Evolutionary conservation across 2,888 invertebrate genomes (phyloP).

Genomic region (Brachyptera risi): DNA sequence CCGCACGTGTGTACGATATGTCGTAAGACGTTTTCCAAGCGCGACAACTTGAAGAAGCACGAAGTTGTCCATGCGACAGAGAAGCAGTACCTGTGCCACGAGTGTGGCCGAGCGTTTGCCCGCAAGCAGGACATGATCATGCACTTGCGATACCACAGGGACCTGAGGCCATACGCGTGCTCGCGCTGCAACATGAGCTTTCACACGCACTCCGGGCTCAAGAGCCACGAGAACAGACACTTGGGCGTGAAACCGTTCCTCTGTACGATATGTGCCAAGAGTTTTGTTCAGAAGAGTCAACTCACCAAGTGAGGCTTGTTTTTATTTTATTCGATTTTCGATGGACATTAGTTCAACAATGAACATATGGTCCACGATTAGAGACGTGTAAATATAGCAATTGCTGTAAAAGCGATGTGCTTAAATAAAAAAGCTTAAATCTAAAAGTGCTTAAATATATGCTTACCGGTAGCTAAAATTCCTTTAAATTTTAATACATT

Average conservation of each 20-base stretch:
- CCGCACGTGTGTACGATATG: conserved; percentile 22
- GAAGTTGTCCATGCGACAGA: conserved; percentile 19
- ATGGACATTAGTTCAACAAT: too few species aligned
- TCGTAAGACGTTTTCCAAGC: conserved; percentile 22
- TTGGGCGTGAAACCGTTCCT: conserved; percentile 30
- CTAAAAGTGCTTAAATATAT: too few species aligned
- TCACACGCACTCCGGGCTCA: conserved; percentile 28
- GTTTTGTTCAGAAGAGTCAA: conserved; percentile 35
- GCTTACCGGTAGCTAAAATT: too few species aligned
- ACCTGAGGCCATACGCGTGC: conserved; percentile 35
- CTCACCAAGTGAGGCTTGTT: too few species aligned
- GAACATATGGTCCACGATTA: too few species aligned
- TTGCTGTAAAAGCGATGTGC: too few species aligned
- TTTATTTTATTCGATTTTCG: too few species aligned
- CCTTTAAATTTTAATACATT: too few species aligned
- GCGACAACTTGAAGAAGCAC: conserved; percentile 26
- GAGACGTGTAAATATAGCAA: too few species aligned
- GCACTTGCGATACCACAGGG: conserved; percentile 34
- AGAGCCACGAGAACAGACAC: conserved; percentile 28
- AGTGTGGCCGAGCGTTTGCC: conserved; percentile 50
- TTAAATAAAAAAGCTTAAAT: too few species aligned
- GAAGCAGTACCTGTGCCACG: conserved; percentile 49
- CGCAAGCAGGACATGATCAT: conserved; percentile 35
- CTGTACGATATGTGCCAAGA: conserved; percentile 36
- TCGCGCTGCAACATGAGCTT: conserved; percentile 35